These are phyloP conservation scores for Chelonus formosanus DNA, from an alignment of 2,888 invertebrate species.

Conservation along the genomic window DNA sequence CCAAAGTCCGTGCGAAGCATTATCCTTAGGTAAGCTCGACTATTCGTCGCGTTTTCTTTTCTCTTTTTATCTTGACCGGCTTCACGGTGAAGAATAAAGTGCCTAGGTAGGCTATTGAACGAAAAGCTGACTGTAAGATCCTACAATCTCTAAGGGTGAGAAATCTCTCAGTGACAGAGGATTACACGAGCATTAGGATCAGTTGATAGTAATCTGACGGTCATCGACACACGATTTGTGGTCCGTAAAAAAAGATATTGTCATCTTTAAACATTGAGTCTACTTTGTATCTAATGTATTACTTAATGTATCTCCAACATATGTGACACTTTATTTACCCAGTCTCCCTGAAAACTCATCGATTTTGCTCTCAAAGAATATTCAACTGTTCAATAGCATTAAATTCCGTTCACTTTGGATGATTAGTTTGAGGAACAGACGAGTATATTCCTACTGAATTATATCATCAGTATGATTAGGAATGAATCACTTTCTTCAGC, in stretches of 20 bases:
- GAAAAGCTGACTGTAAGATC: slow-evolving; percentile 25
- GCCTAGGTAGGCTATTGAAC: slow-evolving; percentile 24
- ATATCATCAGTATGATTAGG: neutral
- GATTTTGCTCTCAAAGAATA: no score
- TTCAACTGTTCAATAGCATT: no score
- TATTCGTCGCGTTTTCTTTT: slow-evolving; percentile 20
- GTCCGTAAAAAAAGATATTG: neutral
- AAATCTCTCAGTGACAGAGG: slow-evolving; percentile 23
- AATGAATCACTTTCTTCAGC: slow-evolving; percentile 5
- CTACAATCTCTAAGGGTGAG: slow-evolving; percentile 11
- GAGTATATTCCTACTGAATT: no score
- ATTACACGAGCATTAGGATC: slow-evolving; percentile 39
- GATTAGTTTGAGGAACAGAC: no score
- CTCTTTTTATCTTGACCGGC: slow-evolving; percentile 27
- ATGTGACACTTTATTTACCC: no score
- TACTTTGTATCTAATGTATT: neutral
- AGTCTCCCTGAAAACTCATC: no score
- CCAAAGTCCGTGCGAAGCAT: slow-evolving; percentile 4
- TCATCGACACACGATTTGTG: slow-evolving; percentile 12
- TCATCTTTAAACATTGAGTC: neutral
- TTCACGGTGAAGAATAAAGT: slow-evolving; percentile 27
- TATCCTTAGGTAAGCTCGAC: slow-evolving; percentile 25
- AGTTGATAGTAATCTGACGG: slow-evolving; percentile 8
- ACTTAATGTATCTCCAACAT: no score
- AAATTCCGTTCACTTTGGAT: no score